These are phyloP conservation scores for Nasonovia ribisnigri DNA, from an alignment of 2,888 invertebrate species.

Conservation along the genomic window DNA sequence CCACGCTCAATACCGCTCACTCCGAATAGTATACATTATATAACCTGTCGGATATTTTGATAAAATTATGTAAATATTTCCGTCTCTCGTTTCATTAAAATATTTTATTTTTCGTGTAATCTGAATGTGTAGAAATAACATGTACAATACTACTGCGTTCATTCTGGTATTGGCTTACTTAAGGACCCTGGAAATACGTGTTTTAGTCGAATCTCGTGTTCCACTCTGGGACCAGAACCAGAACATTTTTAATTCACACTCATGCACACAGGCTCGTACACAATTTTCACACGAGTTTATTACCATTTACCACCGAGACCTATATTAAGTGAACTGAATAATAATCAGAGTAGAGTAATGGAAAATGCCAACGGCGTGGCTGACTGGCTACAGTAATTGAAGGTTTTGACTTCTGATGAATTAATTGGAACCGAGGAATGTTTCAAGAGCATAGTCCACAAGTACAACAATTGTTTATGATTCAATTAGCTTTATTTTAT, in stretches of 20 bases:
- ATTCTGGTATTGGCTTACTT: background rate
- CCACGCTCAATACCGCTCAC: slow-evolving; percentile 9
- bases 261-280: background rate
- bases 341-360: slow-evolving; percentile 45
- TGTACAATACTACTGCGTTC: background rate
- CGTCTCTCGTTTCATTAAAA: slow-evolving; percentile 22
- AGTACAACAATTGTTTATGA: slow-evolving; percentile 4
- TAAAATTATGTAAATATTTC: slow-evolving; percentile 45
- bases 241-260: background rate
- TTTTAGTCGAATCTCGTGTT: background rate
- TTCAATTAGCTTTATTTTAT: slow-evolving; percentile 40
- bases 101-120: slow-evolving; percentile 24
- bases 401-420: slow-evolving; percentile 34
- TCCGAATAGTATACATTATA: background rate
- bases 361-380: slow-evolving; percentile 51
- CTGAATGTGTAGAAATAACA: background rate
- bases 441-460: slow-evolving; percentile 8
- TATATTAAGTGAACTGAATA: slow-evolving; percentile 43
- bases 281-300: slow-evolving; percentile 6
- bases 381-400: slow-evolving; percentile 58
- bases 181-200: background rate
- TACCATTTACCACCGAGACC: slow-evolving; percentile 24
- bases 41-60: slow-evolving; percentile 37
- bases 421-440: slow-evolving; percentile 42
- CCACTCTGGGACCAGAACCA: background rate